A percentile compares a stretch with the other conserved stretches of the same genome.
phyloP scores from a whole-genome alignment of 2,888 invertebrate genomes.

The Sericinus montela region DNA sequence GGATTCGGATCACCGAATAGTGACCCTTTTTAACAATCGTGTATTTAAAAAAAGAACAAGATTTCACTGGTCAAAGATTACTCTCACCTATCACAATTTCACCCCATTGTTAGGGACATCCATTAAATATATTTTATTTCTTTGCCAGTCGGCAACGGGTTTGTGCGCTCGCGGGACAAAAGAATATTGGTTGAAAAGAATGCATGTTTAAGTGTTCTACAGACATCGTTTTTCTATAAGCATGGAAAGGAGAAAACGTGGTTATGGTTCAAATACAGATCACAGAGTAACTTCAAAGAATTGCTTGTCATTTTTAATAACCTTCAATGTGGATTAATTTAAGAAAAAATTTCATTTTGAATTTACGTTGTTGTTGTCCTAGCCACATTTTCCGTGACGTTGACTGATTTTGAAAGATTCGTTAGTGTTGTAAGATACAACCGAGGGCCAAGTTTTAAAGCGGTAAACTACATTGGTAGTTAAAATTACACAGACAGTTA shows the following conservation, averaged over 20 bases:
- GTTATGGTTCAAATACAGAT: conserved; percentile 39
- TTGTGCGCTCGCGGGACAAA: conserved; percentile 62
- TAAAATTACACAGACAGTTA: no score
- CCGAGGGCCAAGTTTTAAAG: no score
- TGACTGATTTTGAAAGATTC: no score
- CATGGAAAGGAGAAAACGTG: conserved; percentile 37
- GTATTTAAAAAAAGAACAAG: conserved; percentile 52
- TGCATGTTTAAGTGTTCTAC: conserved; percentile 58
- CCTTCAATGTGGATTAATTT: not conserved
- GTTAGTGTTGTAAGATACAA: no score
- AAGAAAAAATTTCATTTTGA: no score
- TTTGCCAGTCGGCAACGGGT: conserved; percentile 62
- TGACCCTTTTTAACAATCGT: conserved; percentile 64
- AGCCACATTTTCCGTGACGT: no score
- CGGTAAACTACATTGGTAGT: no score
- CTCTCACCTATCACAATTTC: conserved; percentile 79
- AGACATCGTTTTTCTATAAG: conserved; percentile 38
- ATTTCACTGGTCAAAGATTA: conserved; percentile 64
- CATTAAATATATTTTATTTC: conserved; percentile 65
- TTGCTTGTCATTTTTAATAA: conserved; percentile 1
- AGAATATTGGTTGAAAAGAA: conserved; percentile 63
- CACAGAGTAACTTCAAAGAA: not conserved
- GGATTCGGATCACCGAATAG: conserved; percentile 41
- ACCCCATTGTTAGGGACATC: conserved; percentile 65
- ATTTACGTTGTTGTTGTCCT: no score